Base-by-base conservation (phyloP, 2,113 vertebrate species). In the Siphamia tubifer region DNA sequence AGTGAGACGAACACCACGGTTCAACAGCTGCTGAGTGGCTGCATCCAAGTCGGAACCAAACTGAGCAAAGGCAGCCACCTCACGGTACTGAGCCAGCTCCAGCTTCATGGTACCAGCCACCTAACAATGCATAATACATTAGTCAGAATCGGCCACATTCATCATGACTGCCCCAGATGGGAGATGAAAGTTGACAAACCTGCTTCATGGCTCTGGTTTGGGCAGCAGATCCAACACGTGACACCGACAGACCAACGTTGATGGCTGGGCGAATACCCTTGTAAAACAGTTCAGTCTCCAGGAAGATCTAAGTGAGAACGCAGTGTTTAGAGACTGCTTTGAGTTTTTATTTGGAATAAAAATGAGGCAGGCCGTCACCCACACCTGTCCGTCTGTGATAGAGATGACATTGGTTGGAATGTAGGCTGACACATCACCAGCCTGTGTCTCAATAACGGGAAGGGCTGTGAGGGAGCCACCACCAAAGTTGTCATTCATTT, bases 361-460 rank as follows among this genome's bases (percentile, higher is more conserved):
- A n/a, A n/a, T n/a, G n/a, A n/a, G n/a, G n/a, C n/a, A n/a, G n/a
- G n/a, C n/a, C n/a, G n/a, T n/a, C n/a, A n/a, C n/a, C 35, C 8
- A 16, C 2, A 15, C 97, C 95, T 99, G 98, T 67, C 98, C 98
- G 0, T 99, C 98, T 9, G 97, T 99, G 91, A 99, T 99, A 66
- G 98, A 99, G 88, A 99, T 99, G 81, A 99, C 97, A 0, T 99
- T 99, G 20, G 97, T 99, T 78, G 98, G 98, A 93, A 99, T 99
- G 92, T 99, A 99, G 83, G 98, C 98, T 2, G 98, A 99, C 92
- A 99, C 98, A 0, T 99, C 98, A 17, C 98, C 98, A 15, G 98
- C 98, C 85, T 99, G 98, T 13, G 97, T 99, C 74, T 99, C 98
- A 0, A 99, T 99, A 73, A 99, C 96, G 1, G 98, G 98, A n/a